These are phyloP conservation scores for Habropoda laboriosa DNA, from an alignment of 1,140 invertebrate genomes.

Conservation along the genomic window DNA sequence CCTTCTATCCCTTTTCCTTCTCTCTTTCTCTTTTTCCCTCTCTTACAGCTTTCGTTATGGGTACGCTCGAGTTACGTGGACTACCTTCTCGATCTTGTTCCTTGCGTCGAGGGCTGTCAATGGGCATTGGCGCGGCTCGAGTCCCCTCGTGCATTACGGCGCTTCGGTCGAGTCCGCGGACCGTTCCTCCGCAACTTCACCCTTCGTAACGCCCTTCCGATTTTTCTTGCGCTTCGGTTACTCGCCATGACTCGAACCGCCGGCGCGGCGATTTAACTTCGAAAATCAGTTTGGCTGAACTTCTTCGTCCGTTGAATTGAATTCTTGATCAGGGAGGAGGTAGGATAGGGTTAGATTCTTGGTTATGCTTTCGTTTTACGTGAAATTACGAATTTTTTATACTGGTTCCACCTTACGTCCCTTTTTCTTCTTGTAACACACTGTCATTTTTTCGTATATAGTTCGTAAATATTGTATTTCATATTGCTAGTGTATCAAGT, in stretches of 20 bases:
- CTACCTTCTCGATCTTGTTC: conserved; percentile 49
- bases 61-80: conserved; percentile 41
- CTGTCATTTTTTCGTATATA: no score
- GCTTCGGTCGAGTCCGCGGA: background rate
- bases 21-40: background rate
- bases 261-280: background rate
- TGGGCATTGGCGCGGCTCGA: conserved; percentile 25
- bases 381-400: no score
- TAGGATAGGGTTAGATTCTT: no score
- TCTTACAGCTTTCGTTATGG: conserved; percentile 41
- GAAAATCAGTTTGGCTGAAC: background rate
- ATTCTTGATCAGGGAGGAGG: no score
- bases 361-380: no score
- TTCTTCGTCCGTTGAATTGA: background rate
- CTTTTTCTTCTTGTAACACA: no score
- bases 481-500: no score
- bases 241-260: background rate
- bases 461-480: no score
- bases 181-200: background rate
- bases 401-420: no score
- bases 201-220: background rate
- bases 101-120: conserved; percentile 27
- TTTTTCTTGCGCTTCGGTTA: background rate
- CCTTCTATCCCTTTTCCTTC: conserved; percentile 8
- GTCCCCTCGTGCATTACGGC: conserved; percentile 15